These are phyloP conservation scores for Corythornis vintsioides DNA, from an alignment of 2,113 vertebrate genomes.

Conservation along the genomic window DNA sequence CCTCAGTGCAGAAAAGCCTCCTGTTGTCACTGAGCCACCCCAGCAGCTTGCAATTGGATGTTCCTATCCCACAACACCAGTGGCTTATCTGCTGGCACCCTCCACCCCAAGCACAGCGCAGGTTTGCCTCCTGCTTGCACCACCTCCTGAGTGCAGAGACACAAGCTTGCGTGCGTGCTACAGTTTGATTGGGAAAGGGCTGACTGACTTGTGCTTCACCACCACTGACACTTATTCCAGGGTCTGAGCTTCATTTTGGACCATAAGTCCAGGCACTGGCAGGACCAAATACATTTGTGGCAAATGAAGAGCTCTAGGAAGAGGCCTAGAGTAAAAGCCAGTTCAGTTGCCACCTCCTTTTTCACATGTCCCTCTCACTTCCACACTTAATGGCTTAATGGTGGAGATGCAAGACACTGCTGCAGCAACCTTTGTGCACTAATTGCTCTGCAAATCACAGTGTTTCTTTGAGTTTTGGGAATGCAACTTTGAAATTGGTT, in stretches of 20 bases:
- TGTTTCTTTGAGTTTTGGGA: not conserved
- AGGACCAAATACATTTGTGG: not conserved
- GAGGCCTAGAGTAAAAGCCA: not conserved
- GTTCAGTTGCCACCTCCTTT: not conserved
- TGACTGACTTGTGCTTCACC: not conserved
- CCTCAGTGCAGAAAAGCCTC: not conserved
- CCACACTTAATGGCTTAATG: not conserved
- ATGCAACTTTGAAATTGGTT: not conserved
- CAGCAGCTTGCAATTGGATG: not conserved
- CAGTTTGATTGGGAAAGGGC: not conserved
- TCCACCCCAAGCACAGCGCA: not conserved
- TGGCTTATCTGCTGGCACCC: not conserved
- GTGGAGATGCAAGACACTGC: not conserved
- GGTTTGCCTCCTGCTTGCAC: not conserved
- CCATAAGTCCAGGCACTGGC: not conserved
- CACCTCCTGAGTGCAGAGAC: not conserved
- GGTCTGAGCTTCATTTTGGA: not conserved
- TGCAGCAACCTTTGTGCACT: not conserved
- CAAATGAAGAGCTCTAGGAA: not conserved
- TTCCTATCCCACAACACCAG: not conserved
- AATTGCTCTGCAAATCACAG: not conserved
- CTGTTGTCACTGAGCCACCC: not conserved
- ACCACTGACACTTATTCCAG: not conserved
- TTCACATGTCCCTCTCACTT: not conserved
- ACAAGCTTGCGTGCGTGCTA: accelerated